A percentile compares a stretch with the other conserved stretches of the same genome.
Evolutionary conservation across 2,888 invertebrate species (phyloP).

Genomic region (Nezara viridula): DNA sequence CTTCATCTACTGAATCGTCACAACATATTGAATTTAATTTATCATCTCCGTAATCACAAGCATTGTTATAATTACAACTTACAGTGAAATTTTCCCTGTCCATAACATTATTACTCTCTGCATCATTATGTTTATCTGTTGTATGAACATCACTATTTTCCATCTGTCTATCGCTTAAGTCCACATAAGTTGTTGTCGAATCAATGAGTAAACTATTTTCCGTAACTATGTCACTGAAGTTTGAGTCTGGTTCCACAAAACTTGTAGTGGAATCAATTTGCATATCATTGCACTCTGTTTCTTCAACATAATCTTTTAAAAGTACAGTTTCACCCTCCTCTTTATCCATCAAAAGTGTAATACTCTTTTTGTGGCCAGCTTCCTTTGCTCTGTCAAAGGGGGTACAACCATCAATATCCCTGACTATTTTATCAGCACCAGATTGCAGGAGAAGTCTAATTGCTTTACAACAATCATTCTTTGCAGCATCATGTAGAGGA

Average conservation of each 20-base stretch:
- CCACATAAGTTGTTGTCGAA: not conserved
- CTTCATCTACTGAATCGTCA: not conserved
- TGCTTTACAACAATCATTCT: not conserved
- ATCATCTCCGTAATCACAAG: not conserved
- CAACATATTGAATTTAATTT: not conserved
- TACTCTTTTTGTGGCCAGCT: conserved; percentile 57
- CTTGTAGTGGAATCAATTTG: not conserved
- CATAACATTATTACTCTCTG: not conserved
- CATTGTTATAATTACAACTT: not conserved
- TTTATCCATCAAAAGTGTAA: conserved; percentile 57
- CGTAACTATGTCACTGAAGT: not conserved
- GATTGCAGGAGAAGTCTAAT: conserved; percentile 73
- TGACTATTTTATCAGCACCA: conserved; percentile 76
- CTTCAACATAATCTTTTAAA: not conserved
- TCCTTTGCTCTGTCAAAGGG: conserved; percentile 79
- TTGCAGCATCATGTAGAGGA: not conserved
- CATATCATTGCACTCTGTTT: not conserved
- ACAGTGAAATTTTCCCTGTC: not conserved
- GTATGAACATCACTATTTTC: not conserved
- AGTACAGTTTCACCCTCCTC: not conserved
- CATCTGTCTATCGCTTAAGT: not conserved
- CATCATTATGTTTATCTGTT: not conserved
- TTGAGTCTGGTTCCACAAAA: not conserved
- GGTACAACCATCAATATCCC: conserved; percentile 86
- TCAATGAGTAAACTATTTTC: not conserved